Evolutionary conservation across 2,888 invertebrate species (phyloP).

Genomic region (Tethea ocularis): DNA sequence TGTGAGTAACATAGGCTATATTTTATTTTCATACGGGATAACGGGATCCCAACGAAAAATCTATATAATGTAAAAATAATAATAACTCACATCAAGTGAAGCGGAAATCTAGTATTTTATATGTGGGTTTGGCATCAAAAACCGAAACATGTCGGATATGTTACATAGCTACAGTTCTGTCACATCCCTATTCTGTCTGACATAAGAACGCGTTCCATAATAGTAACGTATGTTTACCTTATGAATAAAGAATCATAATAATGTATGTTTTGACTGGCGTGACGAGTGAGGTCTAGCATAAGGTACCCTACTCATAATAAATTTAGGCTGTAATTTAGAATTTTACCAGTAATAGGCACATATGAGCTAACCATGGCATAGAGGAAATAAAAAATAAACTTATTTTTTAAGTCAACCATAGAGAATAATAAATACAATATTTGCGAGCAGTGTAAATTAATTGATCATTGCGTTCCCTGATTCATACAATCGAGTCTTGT

Average conservation of each 20-base stretch:
- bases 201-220: not conserved
- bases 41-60: too few species aligned
- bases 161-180: not conserved
- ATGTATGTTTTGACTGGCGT: not conserved
- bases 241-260: not conserved
- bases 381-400: not conserved
- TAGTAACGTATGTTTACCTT: not conserved
- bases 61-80: too few species aligned
- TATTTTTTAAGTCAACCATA: not conserved
- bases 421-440: not conserved
- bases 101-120: too few species aligned
- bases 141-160: too few species aligned
- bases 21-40: too few species aligned
- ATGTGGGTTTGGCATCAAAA: too few species aligned
- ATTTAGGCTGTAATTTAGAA: not conserved
- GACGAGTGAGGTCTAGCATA: too few species aligned
- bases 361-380: not conserved
- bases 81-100: too few species aligned
- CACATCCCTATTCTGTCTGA: not conserved
- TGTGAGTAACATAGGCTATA: too few species aligned
- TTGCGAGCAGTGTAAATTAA: not conserved
- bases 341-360: not conserved
- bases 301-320: not conserved
- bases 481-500: too few species aligned
- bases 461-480: too few species aligned